phyloP scores from a whole-genome alignment of 2,113 vertebrate genomes.

The Pseudonaja textilis region DNA sequence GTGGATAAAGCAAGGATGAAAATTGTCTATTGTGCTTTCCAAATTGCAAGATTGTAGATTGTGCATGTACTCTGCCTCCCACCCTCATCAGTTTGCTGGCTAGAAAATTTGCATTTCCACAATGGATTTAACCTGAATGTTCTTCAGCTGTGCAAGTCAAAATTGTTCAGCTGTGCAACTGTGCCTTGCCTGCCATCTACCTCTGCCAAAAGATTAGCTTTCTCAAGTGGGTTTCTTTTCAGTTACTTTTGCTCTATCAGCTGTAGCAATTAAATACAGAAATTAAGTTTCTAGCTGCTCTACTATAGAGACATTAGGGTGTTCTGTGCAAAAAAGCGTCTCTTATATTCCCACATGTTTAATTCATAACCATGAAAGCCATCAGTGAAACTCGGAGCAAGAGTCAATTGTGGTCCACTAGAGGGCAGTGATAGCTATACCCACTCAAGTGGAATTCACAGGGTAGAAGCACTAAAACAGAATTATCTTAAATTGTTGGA shows the following conservation, averaged over 20 bases:
- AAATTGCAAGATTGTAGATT: not conserved
- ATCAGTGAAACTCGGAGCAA: not conserved
- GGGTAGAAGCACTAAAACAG: not conserved
- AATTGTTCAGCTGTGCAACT: not conserved
- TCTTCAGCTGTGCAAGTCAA: not conserved
- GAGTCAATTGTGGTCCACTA: not conserved
- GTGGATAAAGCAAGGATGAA: not conserved
- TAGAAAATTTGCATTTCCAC: not conserved
- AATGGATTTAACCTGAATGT: conserved; percentile 15
- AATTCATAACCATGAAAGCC: not conserved
- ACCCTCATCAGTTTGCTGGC: not conserved
- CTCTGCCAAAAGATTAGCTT: conserved; percentile 13
- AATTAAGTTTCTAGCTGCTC: conserved; percentile 4
- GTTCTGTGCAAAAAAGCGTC: conserved; percentile 16
- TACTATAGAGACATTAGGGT: conserved; percentile 11
- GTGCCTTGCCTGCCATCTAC: not conserved
- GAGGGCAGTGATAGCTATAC: conserved; percentile 15
- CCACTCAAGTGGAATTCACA: not conserved
- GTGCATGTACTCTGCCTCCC: not conserved
- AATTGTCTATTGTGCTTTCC: not conserved
- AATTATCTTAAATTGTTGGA: not conserved
- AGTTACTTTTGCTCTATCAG: conserved; percentile 2
- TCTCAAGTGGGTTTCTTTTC: conserved; percentile 14
- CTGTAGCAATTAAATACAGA: conserved; percentile 21
- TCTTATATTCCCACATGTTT: not conserved